These are phyloP conservation scores for Coregonus clupeaformis DNA, from an alignment of 2,113 vertebrate genomes.

Conservation along the genomic window DNA sequence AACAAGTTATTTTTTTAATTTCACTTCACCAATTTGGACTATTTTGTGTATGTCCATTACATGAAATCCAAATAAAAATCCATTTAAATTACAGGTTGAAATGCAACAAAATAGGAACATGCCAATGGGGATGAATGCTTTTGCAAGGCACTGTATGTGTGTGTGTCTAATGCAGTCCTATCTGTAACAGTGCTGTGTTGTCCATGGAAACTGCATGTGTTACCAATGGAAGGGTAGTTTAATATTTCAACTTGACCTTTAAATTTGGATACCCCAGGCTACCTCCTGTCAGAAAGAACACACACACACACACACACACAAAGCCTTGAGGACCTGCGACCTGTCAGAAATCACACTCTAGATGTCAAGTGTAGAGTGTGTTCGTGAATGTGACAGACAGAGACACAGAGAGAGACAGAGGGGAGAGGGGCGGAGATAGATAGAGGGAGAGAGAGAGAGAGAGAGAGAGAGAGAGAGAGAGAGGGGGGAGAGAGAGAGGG, in stretches of 20 bases:
- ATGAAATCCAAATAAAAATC: too few relatives aligned
- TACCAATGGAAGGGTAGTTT: constrained; percentile 59
- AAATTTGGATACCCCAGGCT: constrained; percentile 58
- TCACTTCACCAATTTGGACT: too few relatives aligned
- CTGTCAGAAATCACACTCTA: constrained; percentile 71
- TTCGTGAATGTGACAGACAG: constrained; percentile 62
- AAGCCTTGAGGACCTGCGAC: constrained; percentile 54
- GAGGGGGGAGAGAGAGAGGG: background rate
- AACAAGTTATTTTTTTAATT: too few relatives aligned
- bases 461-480: background rate
- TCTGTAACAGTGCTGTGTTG: constrained; percentile 57
- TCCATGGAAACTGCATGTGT: background rate
- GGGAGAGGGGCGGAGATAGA: background rate
- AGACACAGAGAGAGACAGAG: background rate
- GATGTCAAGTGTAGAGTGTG: constrained; percentile 68
- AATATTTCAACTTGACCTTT: constrained; percentile 68
- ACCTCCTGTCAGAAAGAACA: constrained; percentile 49
- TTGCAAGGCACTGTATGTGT: too few relatives aligned
- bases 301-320: constrained; percentile 19
- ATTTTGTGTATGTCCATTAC: too few relatives aligned
- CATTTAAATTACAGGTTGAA: too few relatives aligned
- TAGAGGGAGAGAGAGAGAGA: too few relatives aligned
- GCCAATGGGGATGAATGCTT: too few relatives aligned
- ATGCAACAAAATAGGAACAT: too few relatives aligned
- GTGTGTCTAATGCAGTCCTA: background rate